phyloP scores from a whole-genome alignment of 2,888 invertebrate species.

The Mesorhabditis belari region DNA sequence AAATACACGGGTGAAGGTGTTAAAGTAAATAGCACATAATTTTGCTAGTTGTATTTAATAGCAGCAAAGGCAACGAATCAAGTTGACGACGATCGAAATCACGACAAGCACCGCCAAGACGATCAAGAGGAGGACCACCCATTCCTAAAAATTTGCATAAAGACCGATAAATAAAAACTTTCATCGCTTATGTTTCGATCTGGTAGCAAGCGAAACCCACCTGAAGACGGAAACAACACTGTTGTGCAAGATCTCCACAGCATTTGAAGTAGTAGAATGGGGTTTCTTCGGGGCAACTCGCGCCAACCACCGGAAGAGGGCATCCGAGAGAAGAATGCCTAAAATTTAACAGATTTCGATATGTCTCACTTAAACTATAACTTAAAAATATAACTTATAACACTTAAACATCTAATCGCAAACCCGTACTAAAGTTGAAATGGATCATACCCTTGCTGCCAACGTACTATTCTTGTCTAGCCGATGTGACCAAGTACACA shows the following conservation, averaged over 20 bases:
- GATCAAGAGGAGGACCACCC: slow-evolving; percentile 35
- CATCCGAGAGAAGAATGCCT: slow-evolving; percentile 27
- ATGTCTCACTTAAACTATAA: too few relatives aligned
- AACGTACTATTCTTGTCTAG: too few relatives aligned
- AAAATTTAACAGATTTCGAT: too few relatives aligned
- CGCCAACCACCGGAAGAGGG: slow-evolving; percentile 40
- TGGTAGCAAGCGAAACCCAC: slow-evolving; percentile 2
- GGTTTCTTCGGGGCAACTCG: slow-evolving; percentile 38
- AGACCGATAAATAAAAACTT: background rate
- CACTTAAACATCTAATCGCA: too few relatives aligned
- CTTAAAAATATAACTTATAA: too few relatives aligned
- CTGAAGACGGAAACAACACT: slow-evolving; percentile 41
- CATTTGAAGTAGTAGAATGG: slow-evolving; percentile 43
- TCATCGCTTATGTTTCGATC: background rate
- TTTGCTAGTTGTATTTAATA: too few relatives aligned
- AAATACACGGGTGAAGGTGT: too few relatives aligned
- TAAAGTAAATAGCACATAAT: too few relatives aligned
- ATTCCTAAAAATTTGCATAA: slow-evolving; percentile 36
- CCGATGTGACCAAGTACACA: too few relatives aligned
- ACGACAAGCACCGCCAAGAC: slow-evolving; percentile 34
- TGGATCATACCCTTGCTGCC: too few relatives aligned
- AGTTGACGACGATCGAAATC: slow-evolving; percentile 38
- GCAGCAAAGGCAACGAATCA: slow-evolving; percentile 42
- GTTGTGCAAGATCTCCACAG: slow-evolving; percentile 33
- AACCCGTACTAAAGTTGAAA: too few relatives aligned